A percentile compares a stretch with the other conserved stretches of the same genome.
Conservation (phyloP, 1,140 invertebrate species). For the Calephelis nemesis region DNA sequence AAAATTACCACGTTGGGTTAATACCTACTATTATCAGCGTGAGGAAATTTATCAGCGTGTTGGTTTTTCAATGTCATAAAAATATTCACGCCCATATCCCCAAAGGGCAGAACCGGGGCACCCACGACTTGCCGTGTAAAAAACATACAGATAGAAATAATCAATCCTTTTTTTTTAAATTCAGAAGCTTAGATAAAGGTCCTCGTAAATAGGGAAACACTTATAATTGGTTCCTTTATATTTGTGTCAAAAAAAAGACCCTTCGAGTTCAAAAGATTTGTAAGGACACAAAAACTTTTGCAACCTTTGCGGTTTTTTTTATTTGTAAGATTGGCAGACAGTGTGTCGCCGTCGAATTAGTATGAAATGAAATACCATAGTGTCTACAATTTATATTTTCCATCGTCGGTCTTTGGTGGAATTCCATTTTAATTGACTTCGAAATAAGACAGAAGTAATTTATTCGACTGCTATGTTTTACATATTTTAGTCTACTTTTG, state of each 20-base stretch:
- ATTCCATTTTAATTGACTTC: too few relatives aligned
- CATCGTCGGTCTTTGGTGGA: too few relatives aligned
- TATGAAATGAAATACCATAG: conserved; percentile 6
- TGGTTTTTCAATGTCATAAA: too few relatives aligned
- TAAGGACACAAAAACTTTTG: conserved; percentile 43
- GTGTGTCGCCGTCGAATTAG: conserved; percentile 63
- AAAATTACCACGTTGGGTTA: too few relatives aligned
- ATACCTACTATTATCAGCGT: too few relatives aligned
- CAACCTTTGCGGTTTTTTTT: conserved; percentile 26
- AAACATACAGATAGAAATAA: conserved; percentile 7
- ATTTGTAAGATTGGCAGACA: conserved; percentile 44
- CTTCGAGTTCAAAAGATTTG: conserved; percentile 67
- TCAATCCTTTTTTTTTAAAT: conserved; percentile 70
- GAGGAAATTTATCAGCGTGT: too few relatives aligned
- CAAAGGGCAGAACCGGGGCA: too few relatives aligned
- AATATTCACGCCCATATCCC: too few relatives aligned
- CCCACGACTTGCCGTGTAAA: too few relatives aligned
- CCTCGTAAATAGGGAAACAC: conserved; percentile 45
- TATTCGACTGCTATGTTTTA: too few relatives aligned
- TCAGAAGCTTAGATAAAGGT: conserved; percentile 61
- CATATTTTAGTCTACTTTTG: too few relatives aligned
- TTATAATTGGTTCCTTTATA: conserved; percentile 72
- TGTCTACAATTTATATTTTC: too few relatives aligned
- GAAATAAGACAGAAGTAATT: background rate
- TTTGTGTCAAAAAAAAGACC: conserved; percentile 59